Evolutionary conservation across 2,797 vertebrate species (phyloP).

Genomic region (Graptemys geographica): DNA sequence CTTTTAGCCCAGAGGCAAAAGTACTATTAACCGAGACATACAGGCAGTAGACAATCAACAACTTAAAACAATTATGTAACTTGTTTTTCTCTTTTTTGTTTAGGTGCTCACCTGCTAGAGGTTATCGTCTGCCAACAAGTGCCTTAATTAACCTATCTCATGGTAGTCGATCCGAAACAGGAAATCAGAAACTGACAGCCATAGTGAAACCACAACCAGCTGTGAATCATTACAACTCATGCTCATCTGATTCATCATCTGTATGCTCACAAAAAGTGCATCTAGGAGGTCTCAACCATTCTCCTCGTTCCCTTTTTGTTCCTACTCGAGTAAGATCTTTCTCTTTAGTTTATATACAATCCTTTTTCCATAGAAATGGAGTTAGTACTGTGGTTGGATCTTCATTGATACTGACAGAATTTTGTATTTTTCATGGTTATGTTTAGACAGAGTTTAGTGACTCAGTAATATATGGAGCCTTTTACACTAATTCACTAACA

Average conservation of each 20-base stretch:
- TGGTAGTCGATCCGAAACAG: slow-evolving; percentile 88
- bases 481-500: neutral
- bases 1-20: neutral
- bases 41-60: neutral
- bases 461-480: neutral
- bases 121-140: slow-evolving; percentile 94
- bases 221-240: slow-evolving; percentile 74
- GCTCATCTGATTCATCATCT: slow-evolving; percentile 63
- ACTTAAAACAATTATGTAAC: neutral
- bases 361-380: neutral
- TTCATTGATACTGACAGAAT: neutral
- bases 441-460: neutral
- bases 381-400: neutral
- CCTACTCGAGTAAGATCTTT: slow-evolving; percentile 87
- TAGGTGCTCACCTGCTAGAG: slow-evolving; percentile 89
- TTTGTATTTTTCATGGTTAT: neutral
- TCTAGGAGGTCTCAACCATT: slow-evolving; percentile 91
- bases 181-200: slow-evolving; percentile 91
- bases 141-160: slow-evolving; percentile 97
- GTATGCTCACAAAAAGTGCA: slow-evolving; percentile 81
- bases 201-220: slow-evolving; percentile 95
- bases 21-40: neutral
- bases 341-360: neutral
- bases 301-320: slow-evolving; percentile 92
- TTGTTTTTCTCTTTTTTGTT: neutral